Evolutionary conservation across 2,113 vertebrate genomes (phyloP), one percentile per base, ranked within the genome.

Genomic region (Pitta sordida): DNA sequence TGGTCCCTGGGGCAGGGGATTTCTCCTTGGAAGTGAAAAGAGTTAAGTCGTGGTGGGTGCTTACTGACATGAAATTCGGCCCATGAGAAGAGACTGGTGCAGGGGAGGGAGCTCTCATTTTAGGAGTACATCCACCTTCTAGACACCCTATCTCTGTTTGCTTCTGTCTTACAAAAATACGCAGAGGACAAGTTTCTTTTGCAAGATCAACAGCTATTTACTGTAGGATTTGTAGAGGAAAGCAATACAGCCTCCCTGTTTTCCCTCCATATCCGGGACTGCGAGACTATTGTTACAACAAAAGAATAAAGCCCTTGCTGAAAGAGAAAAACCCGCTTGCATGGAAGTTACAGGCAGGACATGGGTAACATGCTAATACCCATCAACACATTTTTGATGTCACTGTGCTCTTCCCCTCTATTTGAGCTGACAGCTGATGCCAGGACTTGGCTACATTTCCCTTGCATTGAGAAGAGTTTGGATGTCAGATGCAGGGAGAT

Each of bases 391-490:
- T 76, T 94, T 94, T 82, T 89, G 48, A 90, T 76, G 84, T 95
- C 95, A 94, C 58, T 86, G 52, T 21, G 30, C 91, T 86, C 79
- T 91, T 96, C 82, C 71, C 87, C 73, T 95, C 93, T 90, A 14
- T 77, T 89, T 95, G 93, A 96, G 94, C 87, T 96, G 96, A 97
- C 96, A 97, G 95, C 75, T 89, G 69, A 78, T 84, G 87, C 90
- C 84, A 89, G 93, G 77, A 71, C 78, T 90, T 85, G 91, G 83
- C 93, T 85, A n/a, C 71, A 39, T 58, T 51, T 93, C 74, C 71
- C 44, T 56, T 51, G 85, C 75, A 30, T 2, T 51, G 93, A 88
- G 64, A 93, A 88, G 95, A 94, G 95, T 90, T 91, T 86, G 91
- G 90, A 89, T 94, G 96, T 96, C 97, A 95, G 82, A 74, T 55